Percentiles rank a stretch among this genome's conserved stretches.
Evolutionary conservation across 64 coral and sea anemone genomes (phyloP).

Genomic region (Montipora capricornis): DNA sequence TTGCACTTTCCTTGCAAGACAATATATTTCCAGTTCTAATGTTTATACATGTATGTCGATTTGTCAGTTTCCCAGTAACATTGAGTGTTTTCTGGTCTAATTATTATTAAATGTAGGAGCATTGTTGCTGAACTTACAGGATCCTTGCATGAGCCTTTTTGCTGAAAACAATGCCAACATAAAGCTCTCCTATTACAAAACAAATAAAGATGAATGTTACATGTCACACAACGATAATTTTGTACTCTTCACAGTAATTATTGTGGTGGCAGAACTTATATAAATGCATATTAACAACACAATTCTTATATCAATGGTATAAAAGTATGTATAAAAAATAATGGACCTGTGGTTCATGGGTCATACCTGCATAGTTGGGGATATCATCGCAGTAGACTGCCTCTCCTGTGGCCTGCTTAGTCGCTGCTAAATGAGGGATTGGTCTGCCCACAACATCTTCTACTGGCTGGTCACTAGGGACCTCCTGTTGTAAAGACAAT

Average conservation of each 20-base stretch:
- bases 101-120: too few species aligned
- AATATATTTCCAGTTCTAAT: too few species aligned
- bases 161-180: slow-evolving; percentile 61
- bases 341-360: neutral
- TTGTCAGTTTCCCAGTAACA: too few species aligned
- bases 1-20: too few species aligned
- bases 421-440: slow-evolving; percentile 78
- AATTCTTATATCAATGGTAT: too few species aligned
- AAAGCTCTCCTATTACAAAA: slow-evolving; percentile 59
- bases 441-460: slow-evolving; percentile 88
- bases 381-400: slow-evolving; percentile 92
- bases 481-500: slow-evolving; percentile 58
- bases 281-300: too few species aligned
- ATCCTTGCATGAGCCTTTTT: slow-evolving; percentile 78
- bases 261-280: too few species aligned
- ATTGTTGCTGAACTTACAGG: slow-evolving; percentile 48
- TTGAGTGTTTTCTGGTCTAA: too few species aligned
- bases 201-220: neutral
- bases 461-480: slow-evolving; percentile 70
- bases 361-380: slow-evolving; percentile 72
- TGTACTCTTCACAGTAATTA: too few species aligned
- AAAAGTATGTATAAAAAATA: too few species aligned
- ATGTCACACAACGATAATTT: neutral
- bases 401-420: slow-evolving; percentile 86
- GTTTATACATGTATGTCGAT: too few species aligned